phyloP scores from a whole-genome alignment of 2,888 invertebrate species.

The Crioceris asparagi region DNA sequence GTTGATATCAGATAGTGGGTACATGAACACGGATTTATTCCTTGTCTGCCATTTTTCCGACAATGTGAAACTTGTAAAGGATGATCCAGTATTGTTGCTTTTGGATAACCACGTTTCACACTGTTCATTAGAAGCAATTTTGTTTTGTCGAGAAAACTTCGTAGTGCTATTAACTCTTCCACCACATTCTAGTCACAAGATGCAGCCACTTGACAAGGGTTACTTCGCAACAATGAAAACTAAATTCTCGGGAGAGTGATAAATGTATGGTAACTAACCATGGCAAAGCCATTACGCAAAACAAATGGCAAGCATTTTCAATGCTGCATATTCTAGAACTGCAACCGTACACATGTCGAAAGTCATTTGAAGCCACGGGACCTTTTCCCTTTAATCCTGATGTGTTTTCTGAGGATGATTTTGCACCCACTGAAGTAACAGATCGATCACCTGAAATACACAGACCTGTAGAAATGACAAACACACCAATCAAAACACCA shows the following conservation, averaged over 20 bases:
- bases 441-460: too few species aligned
- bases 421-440: background rate
- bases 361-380: too few species aligned
- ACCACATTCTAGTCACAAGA: background rate
- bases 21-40: background rate
- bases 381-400: too few species aligned
- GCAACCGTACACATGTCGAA: background rate
- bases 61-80: background rate
- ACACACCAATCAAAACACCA: too few species aligned
- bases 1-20: constrained; percentile 3
- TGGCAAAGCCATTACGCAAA: background rate
- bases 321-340: background rate
- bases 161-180: too few species aligned
- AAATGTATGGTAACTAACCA: too few species aligned
- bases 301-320: background rate
- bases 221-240: background rate
- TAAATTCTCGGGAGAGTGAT: too few species aligned
- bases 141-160: background rate
- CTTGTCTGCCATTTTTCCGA: background rate
- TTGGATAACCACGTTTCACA: background rate
- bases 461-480: too few species aligned
- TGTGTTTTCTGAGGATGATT: background rate
- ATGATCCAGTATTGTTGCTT: background rate
- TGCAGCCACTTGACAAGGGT: background rate
- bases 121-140: background rate